Evolutionary conservation across 2,113 vertebrate species (phyloP).

Genomic region (Chascanopsetta lugubris): DNA sequence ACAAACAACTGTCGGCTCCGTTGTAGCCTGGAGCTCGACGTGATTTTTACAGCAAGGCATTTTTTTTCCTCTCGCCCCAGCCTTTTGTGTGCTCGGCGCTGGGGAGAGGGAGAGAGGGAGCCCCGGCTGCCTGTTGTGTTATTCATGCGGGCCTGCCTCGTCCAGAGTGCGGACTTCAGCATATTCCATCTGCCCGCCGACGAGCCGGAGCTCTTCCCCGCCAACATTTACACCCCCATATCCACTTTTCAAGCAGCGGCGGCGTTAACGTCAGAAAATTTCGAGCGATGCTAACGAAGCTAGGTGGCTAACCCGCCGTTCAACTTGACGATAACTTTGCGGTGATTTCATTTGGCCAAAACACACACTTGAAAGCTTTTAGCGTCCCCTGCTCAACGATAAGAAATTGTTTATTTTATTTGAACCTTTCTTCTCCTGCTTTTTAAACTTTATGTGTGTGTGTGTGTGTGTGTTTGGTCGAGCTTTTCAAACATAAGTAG

Average conservation of each 20-base stretch:
- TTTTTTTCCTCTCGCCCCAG: slow-evolving; percentile 47
- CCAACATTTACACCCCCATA: no score
- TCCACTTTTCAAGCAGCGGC: no score
- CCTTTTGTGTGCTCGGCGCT: slow-evolving; percentile 82
- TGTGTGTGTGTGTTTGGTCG: neutral
- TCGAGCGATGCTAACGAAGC: no score
- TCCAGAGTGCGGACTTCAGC: slow-evolving; percentile 76
- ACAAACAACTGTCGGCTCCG: no score
- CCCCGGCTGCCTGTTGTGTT: slow-evolving; percentile 79
- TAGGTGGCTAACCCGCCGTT: no score
- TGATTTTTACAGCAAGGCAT: slow-evolving; percentile 63
- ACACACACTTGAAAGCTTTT: no score
- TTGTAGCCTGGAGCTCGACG: slow-evolving; percentile 34
- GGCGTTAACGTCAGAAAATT: no score
- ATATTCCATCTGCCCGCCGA: slow-evolving; percentile 52
- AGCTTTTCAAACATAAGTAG: neutral
- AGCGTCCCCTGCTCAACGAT: no score
- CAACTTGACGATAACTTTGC: no score
- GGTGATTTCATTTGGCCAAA: no score
- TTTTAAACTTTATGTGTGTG: neutral
- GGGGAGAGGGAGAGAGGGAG: slow-evolving; percentile 50
- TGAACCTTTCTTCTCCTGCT: no score
- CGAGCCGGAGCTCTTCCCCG: slow-evolving; percentile 6
- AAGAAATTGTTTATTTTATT: no score
- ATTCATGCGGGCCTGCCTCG: slow-evolving; percentile 80